A percentile compares a stretch with the other conserved stretches of the same genome.
Evolutionary conservation across 2,113 vertebrate species (phyloP).

Genomic region (Cottus gobio): DNA sequence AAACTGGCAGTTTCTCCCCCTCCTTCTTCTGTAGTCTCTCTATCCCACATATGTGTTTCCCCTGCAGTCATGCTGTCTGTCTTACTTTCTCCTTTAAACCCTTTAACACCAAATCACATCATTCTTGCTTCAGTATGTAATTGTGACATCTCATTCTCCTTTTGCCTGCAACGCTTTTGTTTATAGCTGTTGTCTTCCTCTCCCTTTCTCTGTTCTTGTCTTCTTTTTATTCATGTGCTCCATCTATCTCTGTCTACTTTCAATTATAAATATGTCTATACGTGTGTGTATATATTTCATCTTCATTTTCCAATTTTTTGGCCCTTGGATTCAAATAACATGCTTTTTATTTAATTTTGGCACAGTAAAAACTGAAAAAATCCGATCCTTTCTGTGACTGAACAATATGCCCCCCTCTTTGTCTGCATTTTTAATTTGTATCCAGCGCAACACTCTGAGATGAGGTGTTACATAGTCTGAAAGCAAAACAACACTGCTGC

Average conservation of each 20-base stretch:
- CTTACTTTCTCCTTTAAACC: slow-evolving; percentile 9
- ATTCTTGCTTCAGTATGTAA: slow-evolving; percentile 17
- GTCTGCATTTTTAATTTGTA: slow-evolving; percentile 6
- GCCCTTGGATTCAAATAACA: not conserved
- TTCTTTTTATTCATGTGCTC: not conserved
- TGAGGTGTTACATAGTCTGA: not conserved
- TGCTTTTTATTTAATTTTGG: not conserved
- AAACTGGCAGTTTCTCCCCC: not conserved
- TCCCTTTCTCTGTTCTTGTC: not conserved
- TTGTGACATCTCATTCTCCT: slow-evolving; percentile 15
- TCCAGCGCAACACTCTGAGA: not conserved
- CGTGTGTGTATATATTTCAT: not conserved
- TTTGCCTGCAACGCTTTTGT: not conserved
- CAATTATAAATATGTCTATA: not conserved
- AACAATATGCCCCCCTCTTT: not conserved
- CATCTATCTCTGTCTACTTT: not conserved
- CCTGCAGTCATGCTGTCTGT: not conserved
- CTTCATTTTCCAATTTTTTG: not conserved
- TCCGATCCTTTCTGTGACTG: not conserved
- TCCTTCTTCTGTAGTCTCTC: slow-evolving; percentile 8
- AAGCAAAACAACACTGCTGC: slow-evolving; percentile 6
- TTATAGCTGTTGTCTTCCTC: not conserved
- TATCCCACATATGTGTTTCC: not conserved
- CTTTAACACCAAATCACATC: slow-evolving; percentile 19
- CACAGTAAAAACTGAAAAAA: not conserved